These are phyloP conservation scores for Corydoras sp. DNA, from an alignment of 2,113 vertebrate genomes.

Conservation along the genomic window DNA sequence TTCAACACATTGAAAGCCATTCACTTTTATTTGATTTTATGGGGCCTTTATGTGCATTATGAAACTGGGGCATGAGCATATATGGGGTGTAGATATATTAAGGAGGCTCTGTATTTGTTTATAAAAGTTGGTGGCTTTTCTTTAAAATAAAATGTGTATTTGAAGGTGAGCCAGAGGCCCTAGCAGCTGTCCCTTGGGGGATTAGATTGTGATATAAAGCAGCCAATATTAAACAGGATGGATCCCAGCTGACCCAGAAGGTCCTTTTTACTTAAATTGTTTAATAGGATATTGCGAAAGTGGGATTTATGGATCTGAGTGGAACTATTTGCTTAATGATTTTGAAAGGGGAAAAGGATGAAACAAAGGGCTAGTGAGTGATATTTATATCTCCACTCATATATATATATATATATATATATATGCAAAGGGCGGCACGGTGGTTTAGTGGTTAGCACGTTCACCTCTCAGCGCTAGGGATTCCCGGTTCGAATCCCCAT, in stretches of 20 bases:
- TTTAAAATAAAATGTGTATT: constrained; percentile 24
- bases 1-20: not conserved
- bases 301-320: constrained; percentile 46
- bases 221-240: constrained; percentile 48
- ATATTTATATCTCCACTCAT: too few species aligned
- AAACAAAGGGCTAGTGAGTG: not conserved
- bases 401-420: too few species aligned
- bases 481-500: too few species aligned
- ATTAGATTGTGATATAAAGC: constrained; percentile 42
- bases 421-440: too few species aligned
- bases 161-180: constrained; percentile 48
- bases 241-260: constrained; percentile 44
- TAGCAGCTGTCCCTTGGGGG: constrained; percentile 34
- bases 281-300: constrained; percentile 55
- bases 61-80: not conserved
- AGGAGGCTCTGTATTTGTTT: constrained; percentile 22
- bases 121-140: constrained; percentile 22
- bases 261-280: constrained; percentile 42
- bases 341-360: constrained; percentile 30
- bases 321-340: constrained; percentile 53
- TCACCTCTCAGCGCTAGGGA: too few species aligned
- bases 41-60: not conserved
- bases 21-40: constrained; percentile 20
- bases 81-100: not conserved
- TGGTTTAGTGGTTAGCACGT: too few species aligned